phyloP scores from a whole-genome alignment of 2,888 invertebrate genomes.

The Slavum lentiscoides region DNA sequence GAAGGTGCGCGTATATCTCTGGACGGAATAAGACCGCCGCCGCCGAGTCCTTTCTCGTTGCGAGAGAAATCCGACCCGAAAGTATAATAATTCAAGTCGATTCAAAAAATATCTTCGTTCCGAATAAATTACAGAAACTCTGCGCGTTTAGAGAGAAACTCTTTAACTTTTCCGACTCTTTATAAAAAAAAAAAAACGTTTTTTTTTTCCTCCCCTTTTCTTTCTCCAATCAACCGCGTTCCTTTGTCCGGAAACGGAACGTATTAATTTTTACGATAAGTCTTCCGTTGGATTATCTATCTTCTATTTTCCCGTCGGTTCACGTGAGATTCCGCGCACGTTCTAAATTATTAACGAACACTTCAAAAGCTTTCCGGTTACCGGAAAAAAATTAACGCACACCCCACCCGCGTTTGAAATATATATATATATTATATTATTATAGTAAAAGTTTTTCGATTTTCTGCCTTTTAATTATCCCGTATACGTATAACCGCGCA shows the following conservation, averaged over 20 bases:
- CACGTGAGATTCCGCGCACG: background rate
- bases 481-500: background rate
- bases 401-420: too few relatives aligned
- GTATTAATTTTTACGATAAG: background rate
- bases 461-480: constrained; percentile 6
- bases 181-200: background rate
- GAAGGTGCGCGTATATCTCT: background rate
- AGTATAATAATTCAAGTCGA: constrained; percentile 18
- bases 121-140: constrained; percentile 21
- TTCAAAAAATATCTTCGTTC: constrained; percentile 24
- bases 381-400: background rate
- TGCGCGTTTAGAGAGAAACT: too few relatives aligned
- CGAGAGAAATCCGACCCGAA: constrained; percentile 9
- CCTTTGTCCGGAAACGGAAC: too few relatives aligned
- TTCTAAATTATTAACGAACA: background rate
- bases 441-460: constrained; percentile 20
- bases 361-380: background rate
- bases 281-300: background rate
- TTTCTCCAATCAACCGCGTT: background rate
- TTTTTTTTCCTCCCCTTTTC: background rate
- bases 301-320: background rate
- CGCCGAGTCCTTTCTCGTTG: background rate
- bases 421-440: too few relatives aligned
- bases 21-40: constrained; percentile 4
- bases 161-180: constrained; percentile 12